phyloP scores from a whole-genome alignment of 2,888 invertebrate species.

The Epiblema foenella region DNA sequence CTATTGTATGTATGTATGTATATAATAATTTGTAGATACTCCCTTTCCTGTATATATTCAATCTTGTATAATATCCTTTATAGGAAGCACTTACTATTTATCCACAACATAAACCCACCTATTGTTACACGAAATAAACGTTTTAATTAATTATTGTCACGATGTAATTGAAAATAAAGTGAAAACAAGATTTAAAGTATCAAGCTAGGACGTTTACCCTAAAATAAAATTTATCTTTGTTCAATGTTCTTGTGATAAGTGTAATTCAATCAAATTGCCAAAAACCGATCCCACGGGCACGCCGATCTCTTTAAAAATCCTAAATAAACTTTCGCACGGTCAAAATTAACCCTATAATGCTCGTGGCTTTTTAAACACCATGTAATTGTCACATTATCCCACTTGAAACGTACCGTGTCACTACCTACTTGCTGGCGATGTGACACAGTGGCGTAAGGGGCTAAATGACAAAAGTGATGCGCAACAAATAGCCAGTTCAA shows the following conservation, averaged over 20 bases:
- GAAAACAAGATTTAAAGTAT: no score
- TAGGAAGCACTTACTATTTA: no score
- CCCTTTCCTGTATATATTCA: no score
- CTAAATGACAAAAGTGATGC: conserved; percentile 6
- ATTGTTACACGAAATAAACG: no score
- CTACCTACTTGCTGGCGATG: conserved; percentile 53
- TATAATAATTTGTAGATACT: no score
- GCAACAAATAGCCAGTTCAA: conserved; percentile 10
- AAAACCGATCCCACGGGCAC: conserved; percentile 39
- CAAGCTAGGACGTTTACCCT: neutral
- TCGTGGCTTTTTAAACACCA: conserved; percentile 60
- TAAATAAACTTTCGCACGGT: conserved; percentile 53
- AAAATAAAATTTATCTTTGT: neutral
- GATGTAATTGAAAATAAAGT: no score
- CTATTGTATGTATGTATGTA: no score
- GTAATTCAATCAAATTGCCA: neutral
- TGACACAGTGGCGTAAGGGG: conserved; percentile 50
- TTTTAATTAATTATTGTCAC: no score
- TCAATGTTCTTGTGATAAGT: neutral
- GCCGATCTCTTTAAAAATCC: conserved; percentile 27
- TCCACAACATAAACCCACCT: no score
- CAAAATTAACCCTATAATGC: conserved; percentile 57
- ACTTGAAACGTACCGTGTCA: conserved; percentile 72
- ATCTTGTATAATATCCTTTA: no score
- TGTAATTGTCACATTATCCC: conserved; percentile 69